A percentile compares a stretch with the other conserved stretches of the same genome.
These are phyloP conservation scores for Cryptotermes secundus DNA, from an alignment of 1,140 invertebrate species.

Conservation along the genomic window DNA sequence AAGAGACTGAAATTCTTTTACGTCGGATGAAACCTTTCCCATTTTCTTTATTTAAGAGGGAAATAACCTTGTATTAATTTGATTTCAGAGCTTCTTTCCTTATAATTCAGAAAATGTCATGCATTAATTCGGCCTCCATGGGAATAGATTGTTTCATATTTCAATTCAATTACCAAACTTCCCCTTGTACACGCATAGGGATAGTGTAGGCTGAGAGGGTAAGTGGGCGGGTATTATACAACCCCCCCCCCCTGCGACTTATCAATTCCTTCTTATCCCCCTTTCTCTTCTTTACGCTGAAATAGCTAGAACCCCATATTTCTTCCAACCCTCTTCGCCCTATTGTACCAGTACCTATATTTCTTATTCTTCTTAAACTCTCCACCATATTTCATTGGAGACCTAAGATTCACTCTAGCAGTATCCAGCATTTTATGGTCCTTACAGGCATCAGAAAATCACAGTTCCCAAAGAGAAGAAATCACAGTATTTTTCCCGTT, in stretches of 20 bases:
- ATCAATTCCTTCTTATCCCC: neutral
- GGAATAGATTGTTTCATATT: neutral
- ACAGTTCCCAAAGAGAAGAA: neutral
- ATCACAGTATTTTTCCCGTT: neutral
- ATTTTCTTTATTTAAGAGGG: too few species aligned
- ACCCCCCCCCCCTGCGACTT: neutral
- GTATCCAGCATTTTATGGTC: neutral
- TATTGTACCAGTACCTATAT: neutral
- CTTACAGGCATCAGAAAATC: neutral
- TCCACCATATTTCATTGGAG: neutral
- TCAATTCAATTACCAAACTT: neutral
- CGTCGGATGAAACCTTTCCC: too few species aligned
- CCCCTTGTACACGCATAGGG: neutral
- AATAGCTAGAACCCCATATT: neutral
- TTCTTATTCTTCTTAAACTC: constrained; percentile 5
- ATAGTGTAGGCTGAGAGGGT: neutral
- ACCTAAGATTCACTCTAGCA: neutral
- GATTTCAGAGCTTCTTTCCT: neutral
- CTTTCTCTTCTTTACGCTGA: neutral
- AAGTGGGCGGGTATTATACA: neutral
- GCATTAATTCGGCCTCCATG: neutral
- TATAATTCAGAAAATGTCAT: neutral
- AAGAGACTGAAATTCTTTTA: too few species aligned
- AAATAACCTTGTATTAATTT: neutral
- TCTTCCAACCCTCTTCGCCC: constrained; percentile 8